Evolutionary conservation across 2,113 vertebrate species (phyloP).

Genomic region (Struthidea cinerea): DNA sequence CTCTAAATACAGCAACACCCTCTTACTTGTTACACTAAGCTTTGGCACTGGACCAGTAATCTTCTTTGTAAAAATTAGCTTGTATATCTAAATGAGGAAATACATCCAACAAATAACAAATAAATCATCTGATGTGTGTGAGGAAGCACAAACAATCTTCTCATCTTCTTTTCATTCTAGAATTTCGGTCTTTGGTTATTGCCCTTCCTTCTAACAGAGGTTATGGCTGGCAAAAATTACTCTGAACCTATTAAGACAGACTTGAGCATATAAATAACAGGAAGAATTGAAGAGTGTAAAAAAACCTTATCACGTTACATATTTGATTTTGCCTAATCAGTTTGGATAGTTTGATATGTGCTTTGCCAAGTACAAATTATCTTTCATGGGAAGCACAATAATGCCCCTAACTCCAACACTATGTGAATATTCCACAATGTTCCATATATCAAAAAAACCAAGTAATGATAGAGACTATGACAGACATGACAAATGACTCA

Average conservation of each 20-base stretch:
- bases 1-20: not conserved
- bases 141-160: not conserved
- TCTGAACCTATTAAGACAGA: not conserved
- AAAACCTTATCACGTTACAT: not conserved
- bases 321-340: not conserved
- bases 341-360: not conserved
- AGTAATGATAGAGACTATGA: not conserved
- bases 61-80: not conserved
- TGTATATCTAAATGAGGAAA: not conserved
- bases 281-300: not conserved
- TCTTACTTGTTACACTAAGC: not conserved
- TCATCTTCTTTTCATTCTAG: not conserved
- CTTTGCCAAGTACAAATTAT: not conserved
- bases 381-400: not conserved
- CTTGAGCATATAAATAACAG: not conserved
- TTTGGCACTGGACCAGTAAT: not conserved
- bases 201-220: not conserved
- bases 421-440: not conserved
- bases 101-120: not conserved
- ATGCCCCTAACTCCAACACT: not conserved
- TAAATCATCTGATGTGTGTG: not conserved
- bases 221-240: not conserved
- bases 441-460: not conserved
- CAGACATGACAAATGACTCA: not conserved
- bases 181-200: not conserved